These are phyloP conservation scores for Matsumurasca onukii DNA, from an alignment of 1,140 invertebrate genomes.

Conservation along the genomic window DNA sequence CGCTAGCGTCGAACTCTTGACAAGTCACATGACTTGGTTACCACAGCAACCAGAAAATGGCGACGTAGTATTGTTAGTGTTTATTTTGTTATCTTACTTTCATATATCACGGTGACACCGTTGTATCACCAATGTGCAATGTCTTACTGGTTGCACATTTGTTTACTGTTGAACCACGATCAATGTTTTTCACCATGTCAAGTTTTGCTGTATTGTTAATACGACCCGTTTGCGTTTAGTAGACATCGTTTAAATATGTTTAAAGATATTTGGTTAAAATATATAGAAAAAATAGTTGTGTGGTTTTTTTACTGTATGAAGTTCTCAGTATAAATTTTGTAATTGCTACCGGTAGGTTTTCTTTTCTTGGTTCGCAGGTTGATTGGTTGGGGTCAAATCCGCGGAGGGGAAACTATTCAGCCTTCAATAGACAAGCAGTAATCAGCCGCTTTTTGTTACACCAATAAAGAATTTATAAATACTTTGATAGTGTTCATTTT, in stretches of 20 bases:
- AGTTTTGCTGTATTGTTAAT: too few species aligned
- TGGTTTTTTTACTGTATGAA: not conserved
- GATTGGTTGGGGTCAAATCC: slow-evolving; percentile 97
- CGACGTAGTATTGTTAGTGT: not conserved
- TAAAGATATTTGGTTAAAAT: too few species aligned
- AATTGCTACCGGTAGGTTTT: too few species aligned
- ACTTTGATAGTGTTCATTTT: not conserved
- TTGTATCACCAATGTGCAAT: not conserved
- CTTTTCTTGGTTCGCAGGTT: slow-evolving; percentile 75
- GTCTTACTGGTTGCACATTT: too few species aligned
- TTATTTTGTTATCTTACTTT: too few species aligned
- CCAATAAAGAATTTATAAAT: slow-evolving; percentile 22
- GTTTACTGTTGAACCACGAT: too few species aligned
- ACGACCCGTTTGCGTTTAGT: too few species aligned
- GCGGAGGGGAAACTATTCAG: slow-evolving; percentile 86
- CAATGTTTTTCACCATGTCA: too few species aligned
- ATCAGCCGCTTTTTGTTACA: not conserved
- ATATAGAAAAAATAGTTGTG: not conserved
- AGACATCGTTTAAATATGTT: too few species aligned
- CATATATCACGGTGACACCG: not conserved
- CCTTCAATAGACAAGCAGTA: slow-evolving; percentile 51
- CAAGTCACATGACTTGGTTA: too few species aligned
- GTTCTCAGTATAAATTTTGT: too few species aligned
- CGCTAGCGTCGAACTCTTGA: too few species aligned
- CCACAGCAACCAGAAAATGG: not conserved